Conservation (phyloP, 2,113 vertebrate species). For the Rhodinocichla rosea region DNA sequence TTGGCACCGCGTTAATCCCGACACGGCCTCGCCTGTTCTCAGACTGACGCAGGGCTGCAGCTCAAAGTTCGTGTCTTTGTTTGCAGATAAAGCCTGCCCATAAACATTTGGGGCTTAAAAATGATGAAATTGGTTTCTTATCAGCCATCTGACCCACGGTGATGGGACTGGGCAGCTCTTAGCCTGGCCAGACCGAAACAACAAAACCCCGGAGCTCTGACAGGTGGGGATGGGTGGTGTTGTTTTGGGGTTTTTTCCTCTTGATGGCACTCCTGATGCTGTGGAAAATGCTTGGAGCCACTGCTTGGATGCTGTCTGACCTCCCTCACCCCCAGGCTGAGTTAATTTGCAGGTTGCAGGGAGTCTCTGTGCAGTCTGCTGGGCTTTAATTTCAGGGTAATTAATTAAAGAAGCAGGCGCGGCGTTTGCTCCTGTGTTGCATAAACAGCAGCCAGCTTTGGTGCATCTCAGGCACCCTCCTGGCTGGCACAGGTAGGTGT, state of each 20-base stretch:
- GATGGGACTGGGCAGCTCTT: background rate
- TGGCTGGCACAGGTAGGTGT: background rate
- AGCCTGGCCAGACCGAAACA: background rate
- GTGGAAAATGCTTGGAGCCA: background rate
- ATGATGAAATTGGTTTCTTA: slow-evolving; percentile 12
- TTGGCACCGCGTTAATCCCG: accelerated
- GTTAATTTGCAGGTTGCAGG: background rate
- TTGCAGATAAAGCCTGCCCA: background rate
- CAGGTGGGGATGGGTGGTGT: background rate
- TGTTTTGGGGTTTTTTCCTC: background rate
- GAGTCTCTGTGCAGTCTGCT: background rate
- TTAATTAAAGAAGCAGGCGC: slow-evolving; percentile 12
- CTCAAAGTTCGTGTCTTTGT: background rate
- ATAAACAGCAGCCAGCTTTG: background rate
- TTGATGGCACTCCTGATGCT: background rate
- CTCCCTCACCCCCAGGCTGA: background rate
- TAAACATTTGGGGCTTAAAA: background rate
- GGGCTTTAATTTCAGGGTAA: slow-evolving; percentile 4
- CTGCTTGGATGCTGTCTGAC: background rate
- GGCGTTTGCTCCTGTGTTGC: background rate
- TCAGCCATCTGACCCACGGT: background rate
- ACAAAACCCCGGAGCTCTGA: background rate
- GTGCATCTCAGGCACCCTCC: background rate
- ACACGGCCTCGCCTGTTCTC: background rate
- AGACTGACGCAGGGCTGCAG: background rate